Conservation (phyloP, 2,888 invertebrate genomes). For the Oasisia sp. region DNA sequence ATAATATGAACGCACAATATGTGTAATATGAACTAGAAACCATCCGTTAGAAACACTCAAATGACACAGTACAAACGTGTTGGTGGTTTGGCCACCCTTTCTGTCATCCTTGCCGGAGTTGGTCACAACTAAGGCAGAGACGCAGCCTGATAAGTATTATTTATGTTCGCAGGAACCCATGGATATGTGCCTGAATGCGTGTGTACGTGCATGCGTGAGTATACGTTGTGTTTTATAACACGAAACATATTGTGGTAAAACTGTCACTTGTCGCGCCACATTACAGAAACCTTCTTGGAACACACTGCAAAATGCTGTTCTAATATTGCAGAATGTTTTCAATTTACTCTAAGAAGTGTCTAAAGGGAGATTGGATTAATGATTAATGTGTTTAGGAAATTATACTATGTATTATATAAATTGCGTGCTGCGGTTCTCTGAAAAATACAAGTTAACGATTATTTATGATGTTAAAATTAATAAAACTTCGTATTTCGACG, state of each 20-base stretch:
- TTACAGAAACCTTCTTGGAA: neutral
- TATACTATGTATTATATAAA: neutral
- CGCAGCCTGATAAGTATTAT: too few species aligned
- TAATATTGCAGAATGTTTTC: neutral
- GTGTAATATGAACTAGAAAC: slow-evolving; percentile 3
- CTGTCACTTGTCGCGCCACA: neutral
- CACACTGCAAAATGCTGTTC: neutral
- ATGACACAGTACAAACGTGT: neutral
- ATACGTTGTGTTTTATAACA: neutral
- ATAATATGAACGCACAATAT: neutral
- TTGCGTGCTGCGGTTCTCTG: neutral
- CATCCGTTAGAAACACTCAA: neutral
- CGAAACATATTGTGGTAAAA: neutral
- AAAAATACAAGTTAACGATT: neutral
- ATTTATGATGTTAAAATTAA: neutral
- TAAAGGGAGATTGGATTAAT: neutral
- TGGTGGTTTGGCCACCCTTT: neutral
- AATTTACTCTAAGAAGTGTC: neutral
- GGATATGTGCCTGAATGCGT: neutral
- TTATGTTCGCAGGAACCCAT: neutral
- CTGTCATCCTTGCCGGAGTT: neutral
- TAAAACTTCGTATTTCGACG: neutral
- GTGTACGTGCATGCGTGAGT: neutral
- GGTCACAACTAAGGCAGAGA: neutral
- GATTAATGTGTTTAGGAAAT: too few species aligned